These are phyloP conservation scores for Umimayanthus kanabou DNA, from an alignment of 92 coral and sea anemone species.

Conservation along the genomic window DNA sequence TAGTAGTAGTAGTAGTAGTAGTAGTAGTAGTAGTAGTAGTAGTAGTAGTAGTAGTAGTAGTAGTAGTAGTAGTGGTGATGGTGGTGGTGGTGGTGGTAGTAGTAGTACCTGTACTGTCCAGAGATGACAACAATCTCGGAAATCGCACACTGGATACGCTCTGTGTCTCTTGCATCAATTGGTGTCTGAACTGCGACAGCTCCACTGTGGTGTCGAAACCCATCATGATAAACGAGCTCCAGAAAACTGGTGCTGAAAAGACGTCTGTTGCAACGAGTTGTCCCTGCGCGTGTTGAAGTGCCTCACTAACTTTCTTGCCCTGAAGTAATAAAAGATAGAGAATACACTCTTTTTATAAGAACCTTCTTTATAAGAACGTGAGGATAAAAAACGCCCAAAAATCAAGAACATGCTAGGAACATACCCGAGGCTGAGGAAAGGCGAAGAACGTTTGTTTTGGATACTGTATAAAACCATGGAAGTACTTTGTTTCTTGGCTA, in stretches of 20 bases:
- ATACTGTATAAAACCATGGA: too few relatives aligned
- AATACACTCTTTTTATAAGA: neutral
- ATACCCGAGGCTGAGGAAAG: too few relatives aligned
- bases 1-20: too few relatives aligned
- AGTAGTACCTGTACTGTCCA: constrained; percentile 51
- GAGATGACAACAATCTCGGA: constrained; percentile 48
- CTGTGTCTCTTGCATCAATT: constrained; percentile 58
- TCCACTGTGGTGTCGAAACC: constrained; percentile 80
- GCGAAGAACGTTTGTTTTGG: too few relatives aligned
- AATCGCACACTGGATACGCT: constrained; percentile 57
- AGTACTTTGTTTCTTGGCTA: too few relatives aligned
- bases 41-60: too few relatives aligned
- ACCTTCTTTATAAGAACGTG: too few relatives aligned
- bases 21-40: too few relatives aligned
- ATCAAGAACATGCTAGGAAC: too few relatives aligned
- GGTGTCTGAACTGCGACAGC: constrained; percentile 61
- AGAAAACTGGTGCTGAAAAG: constrained; percentile 71
- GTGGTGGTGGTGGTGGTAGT: too few relatives aligned
- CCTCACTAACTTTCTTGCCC: constrained; percentile 68
- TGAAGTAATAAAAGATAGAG: neutral
- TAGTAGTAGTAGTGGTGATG: too few relatives aligned
- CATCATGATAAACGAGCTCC: constrained; percentile 80
- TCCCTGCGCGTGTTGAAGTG: constrained; percentile 65
- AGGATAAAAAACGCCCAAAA: too few relatives aligned
- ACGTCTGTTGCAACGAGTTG: constrained; percentile 52